phyloP scores from a whole-genome alignment of 2,113 vertebrate genomes.

The Ranitomeya variabilis region DNA sequence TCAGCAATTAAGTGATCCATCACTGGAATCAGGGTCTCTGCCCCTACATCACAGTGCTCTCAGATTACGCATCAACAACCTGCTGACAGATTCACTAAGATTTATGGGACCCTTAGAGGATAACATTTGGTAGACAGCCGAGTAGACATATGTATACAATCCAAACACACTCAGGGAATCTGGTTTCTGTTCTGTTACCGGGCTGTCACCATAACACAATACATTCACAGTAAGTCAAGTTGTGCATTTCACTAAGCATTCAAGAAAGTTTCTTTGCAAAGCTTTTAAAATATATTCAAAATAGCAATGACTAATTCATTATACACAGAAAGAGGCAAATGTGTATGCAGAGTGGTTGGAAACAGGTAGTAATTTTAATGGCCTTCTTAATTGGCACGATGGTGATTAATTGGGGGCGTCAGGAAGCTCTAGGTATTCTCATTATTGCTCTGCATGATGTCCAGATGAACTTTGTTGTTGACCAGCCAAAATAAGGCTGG shows the following conservation, averaged over 20 bases:
- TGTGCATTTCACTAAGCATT: neutral
- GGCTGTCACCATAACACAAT: neutral
- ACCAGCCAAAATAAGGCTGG: slow-evolving; percentile 61
- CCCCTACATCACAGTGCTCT: too few relatives aligned
- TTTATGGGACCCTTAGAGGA: too few relatives aligned
- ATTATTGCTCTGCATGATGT: slow-evolving; percentile 66
- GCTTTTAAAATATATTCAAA: slow-evolving; percentile 19
- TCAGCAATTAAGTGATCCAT: too few relatives aligned
- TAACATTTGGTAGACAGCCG: too few relatives aligned
- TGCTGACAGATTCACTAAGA: too few relatives aligned
- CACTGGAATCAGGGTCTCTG: too few relatives aligned
- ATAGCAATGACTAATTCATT: neutral
- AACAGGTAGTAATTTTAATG: slow-evolving; percentile 64
- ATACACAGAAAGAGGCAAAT: slow-evolving; percentile 23
- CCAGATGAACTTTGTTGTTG: slow-evolving; percentile 61
- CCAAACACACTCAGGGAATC: too few relatives aligned
- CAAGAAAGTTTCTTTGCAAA: neutral
- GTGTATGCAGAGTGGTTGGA: slow-evolving; percentile 63
- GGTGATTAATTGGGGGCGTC: slow-evolving; percentile 70
- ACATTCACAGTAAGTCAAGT: neutral
- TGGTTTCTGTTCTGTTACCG: neutral
- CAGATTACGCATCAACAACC: too few relatives aligned
- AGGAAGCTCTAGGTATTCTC: slow-evolving; percentile 65
- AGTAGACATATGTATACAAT: too few relatives aligned
- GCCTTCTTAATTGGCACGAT: slow-evolving; percentile 69